phyloP scores from a whole-genome alignment of 2,797 vertebrate genomes.

The Sebastes matsubarae region DNA sequence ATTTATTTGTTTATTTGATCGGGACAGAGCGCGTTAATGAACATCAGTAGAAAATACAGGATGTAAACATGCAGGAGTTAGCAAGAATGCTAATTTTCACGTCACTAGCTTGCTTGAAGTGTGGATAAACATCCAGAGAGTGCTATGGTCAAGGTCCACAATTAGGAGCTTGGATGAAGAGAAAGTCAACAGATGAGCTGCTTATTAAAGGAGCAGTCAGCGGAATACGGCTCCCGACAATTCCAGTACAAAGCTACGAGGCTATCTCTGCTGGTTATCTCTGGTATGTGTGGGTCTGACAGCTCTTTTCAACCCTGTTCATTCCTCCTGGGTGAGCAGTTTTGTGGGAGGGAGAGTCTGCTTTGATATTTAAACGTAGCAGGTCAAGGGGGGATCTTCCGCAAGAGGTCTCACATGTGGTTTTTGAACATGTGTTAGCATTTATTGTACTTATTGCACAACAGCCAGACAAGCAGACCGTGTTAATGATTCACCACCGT shows the following conservation, averaged over 20 bases:
- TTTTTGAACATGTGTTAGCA: constrained; percentile 55
- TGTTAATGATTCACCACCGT: constrained; percentile 25
- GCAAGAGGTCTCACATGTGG: constrained; percentile 25
- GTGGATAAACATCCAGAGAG: constrained; percentile 13
- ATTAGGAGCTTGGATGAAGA: constrained; percentile 24
- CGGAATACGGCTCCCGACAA: constrained; percentile 29
- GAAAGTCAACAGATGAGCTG: constrained; percentile 36
- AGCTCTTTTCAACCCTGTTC: constrained; percentile 61
- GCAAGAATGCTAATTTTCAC: neutral
- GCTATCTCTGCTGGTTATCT: constrained; percentile 76
- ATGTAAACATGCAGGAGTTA: no score
- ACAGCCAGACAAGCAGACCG: constrained; percentile 17
- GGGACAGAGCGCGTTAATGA: no score
- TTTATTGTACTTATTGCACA: constrained; percentile 38
- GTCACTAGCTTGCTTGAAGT: constrained; percentile 16
- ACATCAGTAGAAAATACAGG: no score
- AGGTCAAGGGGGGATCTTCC: constrained; percentile 33
- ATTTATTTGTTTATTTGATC: no score
- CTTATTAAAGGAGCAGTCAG: constrained; percentile 35
- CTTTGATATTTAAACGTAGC: constrained; percentile 27
- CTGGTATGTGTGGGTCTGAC: constrained; percentile 77
- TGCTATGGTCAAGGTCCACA: constrained; percentile 35
- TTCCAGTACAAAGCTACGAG: constrained; percentile 57
- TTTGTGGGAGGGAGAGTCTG: constrained; percentile 50
- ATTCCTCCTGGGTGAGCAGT: constrained; percentile 55